A percentile compares a stretch with the other conserved stretches of the same genome.
phyloP scores from a whole-genome alignment of 2,797 vertebrate species.

The Hemitrygon akajei region DNA sequence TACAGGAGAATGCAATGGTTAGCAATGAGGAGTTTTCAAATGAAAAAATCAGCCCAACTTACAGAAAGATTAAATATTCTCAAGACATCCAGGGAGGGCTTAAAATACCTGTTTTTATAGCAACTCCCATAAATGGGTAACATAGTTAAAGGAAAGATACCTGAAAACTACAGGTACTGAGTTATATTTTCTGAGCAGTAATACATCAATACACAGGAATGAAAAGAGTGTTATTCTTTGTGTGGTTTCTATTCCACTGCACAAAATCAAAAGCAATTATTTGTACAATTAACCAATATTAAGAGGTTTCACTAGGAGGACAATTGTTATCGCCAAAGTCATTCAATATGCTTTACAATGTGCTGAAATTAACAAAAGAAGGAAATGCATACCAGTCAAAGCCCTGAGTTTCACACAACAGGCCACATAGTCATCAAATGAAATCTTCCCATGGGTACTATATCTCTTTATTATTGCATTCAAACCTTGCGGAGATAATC shows the following conservation, averaged over 20 bases:
- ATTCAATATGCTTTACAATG: not conserved
- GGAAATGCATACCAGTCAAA: constrained; percentile 68
- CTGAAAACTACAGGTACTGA: not conserved
- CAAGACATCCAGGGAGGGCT: not conserved
- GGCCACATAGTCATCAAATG: constrained; percentile 85
- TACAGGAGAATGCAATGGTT: not conserved
- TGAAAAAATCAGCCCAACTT: not conserved
- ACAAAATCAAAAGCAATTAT: not conserved
- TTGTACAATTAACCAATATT: not conserved
- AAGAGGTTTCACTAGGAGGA: not conserved
- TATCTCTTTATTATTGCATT: constrained; percentile 71
- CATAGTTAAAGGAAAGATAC: not conserved
- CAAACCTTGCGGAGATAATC: constrained; percentile 77
- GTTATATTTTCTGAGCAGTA: not conserved
- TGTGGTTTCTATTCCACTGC: not conserved
- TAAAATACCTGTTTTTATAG: not conserved
- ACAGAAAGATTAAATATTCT: not conserved
- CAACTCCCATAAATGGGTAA: not conserved
- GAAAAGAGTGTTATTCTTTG: not conserved
- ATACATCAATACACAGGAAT: not conserved
- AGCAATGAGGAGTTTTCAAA: not conserved
- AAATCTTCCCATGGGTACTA: constrained; percentile 70
- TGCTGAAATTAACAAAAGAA: not conserved
- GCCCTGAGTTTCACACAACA: constrained; percentile 78
- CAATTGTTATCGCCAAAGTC: not conserved